Evolutionary conservation across 2,797 vertebrate species (phyloP).

Genomic region (Pristis pectinata): DNA sequence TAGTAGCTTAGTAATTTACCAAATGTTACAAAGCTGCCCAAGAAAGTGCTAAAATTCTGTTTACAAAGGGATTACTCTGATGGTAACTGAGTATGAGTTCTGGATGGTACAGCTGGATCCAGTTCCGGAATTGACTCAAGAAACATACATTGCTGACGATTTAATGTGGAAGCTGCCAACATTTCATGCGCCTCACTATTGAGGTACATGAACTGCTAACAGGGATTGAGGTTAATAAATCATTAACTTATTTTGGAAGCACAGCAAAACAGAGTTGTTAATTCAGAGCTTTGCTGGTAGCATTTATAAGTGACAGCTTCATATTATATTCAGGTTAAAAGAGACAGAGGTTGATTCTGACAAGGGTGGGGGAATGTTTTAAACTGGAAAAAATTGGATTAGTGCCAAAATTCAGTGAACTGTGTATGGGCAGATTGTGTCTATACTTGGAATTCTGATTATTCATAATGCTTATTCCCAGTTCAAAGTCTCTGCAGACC

Average conservation of each 20-base stretch:
- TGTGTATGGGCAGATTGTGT: not conserved
- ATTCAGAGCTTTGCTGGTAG: not conserved
- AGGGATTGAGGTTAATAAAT: not conserved
- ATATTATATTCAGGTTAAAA: not conserved
- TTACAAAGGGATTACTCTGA: not conserved
- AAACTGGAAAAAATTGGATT: not conserved
- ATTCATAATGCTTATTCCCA: not conserved
- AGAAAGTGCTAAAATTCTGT: not conserved
- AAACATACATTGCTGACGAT: not conserved
- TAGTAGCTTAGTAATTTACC: not conserved
- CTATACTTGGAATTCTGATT: not conserved
- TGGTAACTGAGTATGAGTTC: not conserved
- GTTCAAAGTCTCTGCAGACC: not conserved
- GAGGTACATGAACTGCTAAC: not conserved
- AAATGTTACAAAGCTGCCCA: not conserved
- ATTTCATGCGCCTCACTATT: not conserved
- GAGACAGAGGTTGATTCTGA: not conserved
- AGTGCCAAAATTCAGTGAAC: not conserved
- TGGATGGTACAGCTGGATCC: not conserved
- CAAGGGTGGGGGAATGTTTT: not conserved
- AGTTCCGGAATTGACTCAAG: not conserved
- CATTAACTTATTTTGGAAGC: not conserved
- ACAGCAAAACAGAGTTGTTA: not conserved
- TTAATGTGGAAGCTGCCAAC: not conserved
- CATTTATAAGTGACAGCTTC: not conserved